Conservation (phyloP, 2,797 vertebrate species). For the Erethizon dorsatum region DNA sequence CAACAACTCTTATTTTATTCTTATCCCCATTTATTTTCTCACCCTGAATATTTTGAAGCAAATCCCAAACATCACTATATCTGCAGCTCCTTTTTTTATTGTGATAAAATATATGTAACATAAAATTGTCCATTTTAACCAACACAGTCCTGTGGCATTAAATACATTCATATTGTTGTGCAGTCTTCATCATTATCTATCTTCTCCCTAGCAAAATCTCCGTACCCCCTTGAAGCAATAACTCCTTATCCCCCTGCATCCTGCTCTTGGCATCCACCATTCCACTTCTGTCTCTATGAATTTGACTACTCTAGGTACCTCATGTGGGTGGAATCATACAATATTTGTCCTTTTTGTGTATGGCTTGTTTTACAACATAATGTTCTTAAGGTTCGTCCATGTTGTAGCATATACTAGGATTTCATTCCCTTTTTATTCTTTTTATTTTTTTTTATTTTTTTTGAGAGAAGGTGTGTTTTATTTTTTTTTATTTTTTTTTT, state of each 20-base stretch:
- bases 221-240: neutral
- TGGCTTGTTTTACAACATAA: neutral
- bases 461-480: too few relatives aligned
- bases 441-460: neutral
- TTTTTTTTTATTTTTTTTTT: too few relatives aligned
- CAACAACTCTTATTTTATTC: neutral
- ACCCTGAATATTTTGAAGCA: conserved; percentile 63
- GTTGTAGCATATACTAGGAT: neutral
- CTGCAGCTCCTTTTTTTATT: neutral
- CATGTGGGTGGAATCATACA: neutral
- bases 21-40: conserved; percentile 9
- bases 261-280: neutral
- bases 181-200: neutral
- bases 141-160: neutral
- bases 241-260: neutral
- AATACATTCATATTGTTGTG: neutral
- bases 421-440: conserved; percentile 33
- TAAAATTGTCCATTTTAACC: neutral
- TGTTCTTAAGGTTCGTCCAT: neutral
- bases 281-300: conserved; percentile 22
- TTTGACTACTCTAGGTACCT: conserved; percentile 35
- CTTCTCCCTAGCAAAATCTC: neutral
- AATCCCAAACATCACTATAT: conserved; percentile 1
- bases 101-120: neutral
- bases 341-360: conserved; percentile 15